A percentile compares a stretch with the other conserved stretches of the same genome.
phyloP scores from a whole-genome alignment of 1,140 invertebrate genomes.

The Coelopa frigida region DNA sequence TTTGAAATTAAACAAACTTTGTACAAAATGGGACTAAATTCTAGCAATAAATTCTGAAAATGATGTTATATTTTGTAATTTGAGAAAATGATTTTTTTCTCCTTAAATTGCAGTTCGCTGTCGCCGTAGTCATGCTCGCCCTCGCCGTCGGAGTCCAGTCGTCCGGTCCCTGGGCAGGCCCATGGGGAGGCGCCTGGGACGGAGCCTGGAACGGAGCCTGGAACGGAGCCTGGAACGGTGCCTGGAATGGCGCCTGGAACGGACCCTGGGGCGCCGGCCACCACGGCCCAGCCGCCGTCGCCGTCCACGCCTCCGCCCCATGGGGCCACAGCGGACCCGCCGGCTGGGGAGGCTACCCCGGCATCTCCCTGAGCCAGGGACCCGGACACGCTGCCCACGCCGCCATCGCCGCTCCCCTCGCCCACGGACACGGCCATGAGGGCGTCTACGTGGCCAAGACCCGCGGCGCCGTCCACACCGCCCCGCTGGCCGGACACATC shows the following conservation, averaged over 20 bases:
- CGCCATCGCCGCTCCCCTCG: conserved; percentile 1
- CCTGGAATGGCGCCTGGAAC: conserved; percentile 15
- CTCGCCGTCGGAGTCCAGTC: conserved; percentile 39
- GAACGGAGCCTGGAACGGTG: conserved; percentile 18
- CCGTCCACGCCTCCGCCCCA: conserved; percentile 22
- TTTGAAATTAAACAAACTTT: no score
- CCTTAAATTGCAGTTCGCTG: conserved; percentile 29
- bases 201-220: conserved; percentile 10
- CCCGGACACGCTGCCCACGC: conserved; percentile 19
- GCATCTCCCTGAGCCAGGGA: conserved; percentile 35
- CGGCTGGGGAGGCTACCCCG: conserved; percentile 27
- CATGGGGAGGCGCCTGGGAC: conserved; percentile 19
- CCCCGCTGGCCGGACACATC: conserved; percentile 47
- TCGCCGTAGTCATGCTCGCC: conserved; percentile 44
- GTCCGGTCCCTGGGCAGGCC: conserved; percentile 22
- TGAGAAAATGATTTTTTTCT: conserved; percentile 4
- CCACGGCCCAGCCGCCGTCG: conserved; percentile 27
- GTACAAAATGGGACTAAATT: no score
- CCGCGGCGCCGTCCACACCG: conserved; percentile 48
- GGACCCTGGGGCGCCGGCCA: not conserved
- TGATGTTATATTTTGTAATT: not conserved
- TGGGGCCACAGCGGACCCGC: conserved; percentile 29
- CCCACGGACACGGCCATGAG: conserved; percentile 31
- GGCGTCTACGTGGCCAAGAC: conserved; percentile 49
- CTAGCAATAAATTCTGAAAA: not conserved